Conservation (phyloP, 2,113 vertebrate species). For the Prinia subflava region DNA sequence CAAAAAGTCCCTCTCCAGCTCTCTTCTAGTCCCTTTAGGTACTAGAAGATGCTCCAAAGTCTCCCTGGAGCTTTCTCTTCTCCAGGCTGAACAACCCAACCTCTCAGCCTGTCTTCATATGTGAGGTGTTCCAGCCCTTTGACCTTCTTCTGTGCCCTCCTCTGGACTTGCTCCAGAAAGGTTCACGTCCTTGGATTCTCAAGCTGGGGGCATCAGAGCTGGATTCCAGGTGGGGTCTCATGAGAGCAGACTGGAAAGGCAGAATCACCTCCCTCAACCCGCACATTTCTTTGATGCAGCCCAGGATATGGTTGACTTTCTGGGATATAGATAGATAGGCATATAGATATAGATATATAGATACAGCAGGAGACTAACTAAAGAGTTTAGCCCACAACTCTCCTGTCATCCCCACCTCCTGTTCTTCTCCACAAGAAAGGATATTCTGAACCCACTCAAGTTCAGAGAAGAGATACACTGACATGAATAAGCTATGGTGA, state of each 20-base stretch:
- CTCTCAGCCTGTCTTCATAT: neutral
- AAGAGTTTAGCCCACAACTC: neutral
- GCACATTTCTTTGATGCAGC: neutral
- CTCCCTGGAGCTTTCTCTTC: neutral
- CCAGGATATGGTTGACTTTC: neutral
- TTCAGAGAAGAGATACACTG: neutral
- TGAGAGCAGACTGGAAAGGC: rapidly evolving
- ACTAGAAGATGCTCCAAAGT: neutral
- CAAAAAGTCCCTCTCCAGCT: neutral
- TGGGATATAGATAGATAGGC: neutral
- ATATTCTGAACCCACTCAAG: neutral
- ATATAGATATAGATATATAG: neutral
- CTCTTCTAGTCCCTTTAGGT: neutral
- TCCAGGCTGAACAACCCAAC: neutral
- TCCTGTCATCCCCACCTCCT: neutral
- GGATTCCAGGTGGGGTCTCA: neutral
- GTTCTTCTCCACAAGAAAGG: neutral
- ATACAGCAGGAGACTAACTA: neutral
- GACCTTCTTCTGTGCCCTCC: neutral
- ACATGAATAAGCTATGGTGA: no score
- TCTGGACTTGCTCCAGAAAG: neutral
- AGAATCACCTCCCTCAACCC: neutral
- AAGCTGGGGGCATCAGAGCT: neutral
- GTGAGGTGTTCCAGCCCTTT: neutral
- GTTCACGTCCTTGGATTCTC: neutral